A percentile compares a stretch with the other conserved stretches of the same genome.
phyloP scores from a whole-genome alignment of 2,888 invertebrate genomes.

The Dermolepida albohirtum region DNA sequence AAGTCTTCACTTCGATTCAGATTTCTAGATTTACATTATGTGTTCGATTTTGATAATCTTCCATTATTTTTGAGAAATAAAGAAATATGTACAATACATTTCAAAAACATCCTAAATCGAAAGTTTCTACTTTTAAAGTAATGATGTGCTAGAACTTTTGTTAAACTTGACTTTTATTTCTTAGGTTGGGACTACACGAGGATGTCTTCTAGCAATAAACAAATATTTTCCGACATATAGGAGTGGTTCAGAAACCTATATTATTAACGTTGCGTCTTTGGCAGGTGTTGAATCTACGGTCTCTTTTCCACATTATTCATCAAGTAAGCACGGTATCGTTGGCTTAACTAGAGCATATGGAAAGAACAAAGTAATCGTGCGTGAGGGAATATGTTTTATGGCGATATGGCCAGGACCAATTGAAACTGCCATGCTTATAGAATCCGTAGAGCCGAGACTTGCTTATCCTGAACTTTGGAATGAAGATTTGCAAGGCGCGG shows the following conservation, averaged over 20 bases:
- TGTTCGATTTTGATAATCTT: too few relatives aligned
- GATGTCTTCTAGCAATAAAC: constrained; percentile 20
- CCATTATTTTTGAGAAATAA: too few relatives aligned
- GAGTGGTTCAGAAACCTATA: not conserved
- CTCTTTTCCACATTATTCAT: constrained; percentile 9
- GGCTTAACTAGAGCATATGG: constrained; percentile 27
- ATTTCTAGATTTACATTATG: too few relatives aligned
- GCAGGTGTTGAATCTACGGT: not conserved
- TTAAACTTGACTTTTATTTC: not conserved
- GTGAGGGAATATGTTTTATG: constrained; percentile 18
- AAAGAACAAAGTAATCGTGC: not conserved
- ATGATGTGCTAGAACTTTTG: not conserved
- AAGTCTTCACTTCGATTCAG: too few relatives aligned
- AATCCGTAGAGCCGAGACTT: not conserved
- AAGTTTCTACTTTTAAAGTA: not conserved
- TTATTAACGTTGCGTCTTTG: constrained; percentile 29
- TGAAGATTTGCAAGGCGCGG: not conserved
- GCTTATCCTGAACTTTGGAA: not conserved
- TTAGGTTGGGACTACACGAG: constrained; percentile 11
- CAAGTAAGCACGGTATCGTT: constrained; percentile 18
- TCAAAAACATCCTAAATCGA: too few relatives aligned
- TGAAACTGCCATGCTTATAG: not conserved
- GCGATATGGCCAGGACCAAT: constrained; percentile 30
- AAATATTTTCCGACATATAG: constrained; percentile 25
- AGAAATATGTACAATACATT: too few relatives aligned